Evolutionary conservation across 92 coral and sea anemone species (phyloP).

Genomic region (Siderastrea radians): DNA sequence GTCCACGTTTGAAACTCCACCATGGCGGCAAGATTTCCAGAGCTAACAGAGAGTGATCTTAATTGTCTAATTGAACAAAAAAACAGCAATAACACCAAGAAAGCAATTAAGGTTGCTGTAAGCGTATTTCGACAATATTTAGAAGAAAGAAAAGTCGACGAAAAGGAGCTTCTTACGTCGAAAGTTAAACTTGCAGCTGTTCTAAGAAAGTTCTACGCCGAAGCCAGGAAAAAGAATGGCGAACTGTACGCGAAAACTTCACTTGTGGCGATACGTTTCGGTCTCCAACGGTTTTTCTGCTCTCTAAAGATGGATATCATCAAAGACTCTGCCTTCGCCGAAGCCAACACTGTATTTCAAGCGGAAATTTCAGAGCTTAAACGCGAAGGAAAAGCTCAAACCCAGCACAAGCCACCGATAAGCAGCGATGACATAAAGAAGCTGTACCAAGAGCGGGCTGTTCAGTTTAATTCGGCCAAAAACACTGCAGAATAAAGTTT

Average conservation of each 20-base stretch:
- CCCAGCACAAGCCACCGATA: constrained; percentile 64
- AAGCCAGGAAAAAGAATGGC: constrained; percentile 63
- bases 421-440: constrained; percentile 57
- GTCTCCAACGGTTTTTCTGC: constrained; percentile 41
- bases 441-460: constrained; percentile 54
- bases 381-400: constrained; percentile 50
- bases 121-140: constrained; percentile 41
- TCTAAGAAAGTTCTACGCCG: constrained; percentile 54
- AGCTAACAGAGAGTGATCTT: background rate
- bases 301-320: constrained; percentile 36
- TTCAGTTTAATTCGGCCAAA: constrained; percentile 49
- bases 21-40: background rate
- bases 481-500: constrained; percentile 72
- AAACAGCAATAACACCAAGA: constrained; percentile 57
- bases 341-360: constrained; percentile 63
- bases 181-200: constrained; percentile 33
- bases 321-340: constrained; percentile 57
- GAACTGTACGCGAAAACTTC: constrained; percentile 56
- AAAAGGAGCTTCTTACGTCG: background rate
- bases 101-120: constrained; percentile 50
- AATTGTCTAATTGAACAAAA: background rate
- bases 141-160: constrained; percentile 33
- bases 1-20: too few species aligned
- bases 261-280: constrained; percentile 33
- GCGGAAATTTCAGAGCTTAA: constrained; percentile 59